Evolutionary conservation across 2,113 vertebrate genomes (phyloP).

Genomic region (Solenodon paradoxus): DNA sequence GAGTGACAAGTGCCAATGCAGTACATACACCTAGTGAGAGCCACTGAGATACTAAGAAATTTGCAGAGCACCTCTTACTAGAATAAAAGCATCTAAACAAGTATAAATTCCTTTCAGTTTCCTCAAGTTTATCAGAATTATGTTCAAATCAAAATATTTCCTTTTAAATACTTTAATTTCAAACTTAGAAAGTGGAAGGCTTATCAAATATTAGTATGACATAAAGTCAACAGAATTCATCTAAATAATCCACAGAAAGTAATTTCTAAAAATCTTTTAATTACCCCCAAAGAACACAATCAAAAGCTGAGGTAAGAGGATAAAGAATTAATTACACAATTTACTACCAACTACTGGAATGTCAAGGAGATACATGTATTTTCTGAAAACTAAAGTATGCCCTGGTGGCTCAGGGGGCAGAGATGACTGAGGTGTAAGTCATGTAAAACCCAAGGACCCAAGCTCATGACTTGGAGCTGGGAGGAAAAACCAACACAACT

Average conservation of each 20-base stretch:
- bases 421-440: too few relatives aligned
- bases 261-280: background rate
- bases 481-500: too few relatives aligned
- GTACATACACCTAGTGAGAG: accelerated
- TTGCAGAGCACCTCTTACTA: background rate
- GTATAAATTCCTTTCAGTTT: background rate
- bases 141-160: background rate
- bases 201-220: background rate
- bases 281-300: background rate
- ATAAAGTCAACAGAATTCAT: background rate
- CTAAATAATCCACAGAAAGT: background rate
- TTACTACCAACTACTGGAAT: background rate
- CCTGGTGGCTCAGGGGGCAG: too few relatives aligned
- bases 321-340: background rate
- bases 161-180: background rate
- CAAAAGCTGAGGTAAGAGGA: background rate
- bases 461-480: too few relatives aligned
- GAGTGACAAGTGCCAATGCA: background rate
- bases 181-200: background rate
- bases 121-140: background rate
- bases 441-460: too few relatives aligned
- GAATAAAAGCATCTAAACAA: background rate
- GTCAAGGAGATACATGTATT: background rate
- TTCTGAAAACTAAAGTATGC: background rate
- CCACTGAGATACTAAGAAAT: background rate